Percentiles rank a stretch among this genome's conserved stretches.
Evolutionary conservation across 2,888 invertebrate species (phyloP).

Genomic region (Volucella bombylans): DNA sequence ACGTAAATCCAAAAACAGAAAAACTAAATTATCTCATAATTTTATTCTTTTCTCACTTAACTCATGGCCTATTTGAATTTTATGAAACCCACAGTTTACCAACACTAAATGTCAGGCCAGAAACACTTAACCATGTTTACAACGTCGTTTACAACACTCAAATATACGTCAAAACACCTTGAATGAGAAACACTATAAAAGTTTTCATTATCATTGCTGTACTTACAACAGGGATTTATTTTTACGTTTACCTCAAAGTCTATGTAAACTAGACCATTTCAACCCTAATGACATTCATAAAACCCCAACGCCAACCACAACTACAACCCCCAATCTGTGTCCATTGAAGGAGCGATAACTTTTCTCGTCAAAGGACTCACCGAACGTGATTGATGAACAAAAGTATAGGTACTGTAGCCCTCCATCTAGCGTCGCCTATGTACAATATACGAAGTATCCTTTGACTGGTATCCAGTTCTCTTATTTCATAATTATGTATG

Average conservation of each 20-base stretch:
- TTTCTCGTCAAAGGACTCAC: conserved; percentile 51
- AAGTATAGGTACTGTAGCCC: neutral
- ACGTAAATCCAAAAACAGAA: too few species aligned
- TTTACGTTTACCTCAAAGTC: conserved; percentile 21
- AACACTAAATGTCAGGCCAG: conserved; percentile 6
- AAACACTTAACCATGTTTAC: conserved; percentile 21
- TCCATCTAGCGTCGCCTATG: neutral
- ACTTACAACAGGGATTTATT: neutral
- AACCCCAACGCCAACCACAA: conserved; percentile 21
- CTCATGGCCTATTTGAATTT: too few species aligned
- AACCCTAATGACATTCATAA: conserved; percentile 38
- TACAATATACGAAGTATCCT: neutral
- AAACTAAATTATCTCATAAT: too few species aligned
- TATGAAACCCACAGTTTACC: neutral
- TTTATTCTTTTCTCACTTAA: too few species aligned
- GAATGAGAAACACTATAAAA: conserved; percentile 7
- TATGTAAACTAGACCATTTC: conserved; percentile 39
- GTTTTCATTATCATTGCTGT: conserved; percentile 16
- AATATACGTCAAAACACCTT: conserved; percentile 36
- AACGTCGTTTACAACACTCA: conserved; percentile 25
- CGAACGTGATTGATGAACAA: conserved; percentile 59
- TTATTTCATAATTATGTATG: conserved; percentile 58
- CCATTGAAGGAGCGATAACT: conserved; percentile 39
- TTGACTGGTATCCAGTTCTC: conserved; percentile 25
- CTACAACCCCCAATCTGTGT: neutral